Percentiles rank a stretch among this genome's conserved stretches.
phyloP scores from a whole-genome alignment of 2,888 invertebrate species.

The Campoletis raptor region DNA sequence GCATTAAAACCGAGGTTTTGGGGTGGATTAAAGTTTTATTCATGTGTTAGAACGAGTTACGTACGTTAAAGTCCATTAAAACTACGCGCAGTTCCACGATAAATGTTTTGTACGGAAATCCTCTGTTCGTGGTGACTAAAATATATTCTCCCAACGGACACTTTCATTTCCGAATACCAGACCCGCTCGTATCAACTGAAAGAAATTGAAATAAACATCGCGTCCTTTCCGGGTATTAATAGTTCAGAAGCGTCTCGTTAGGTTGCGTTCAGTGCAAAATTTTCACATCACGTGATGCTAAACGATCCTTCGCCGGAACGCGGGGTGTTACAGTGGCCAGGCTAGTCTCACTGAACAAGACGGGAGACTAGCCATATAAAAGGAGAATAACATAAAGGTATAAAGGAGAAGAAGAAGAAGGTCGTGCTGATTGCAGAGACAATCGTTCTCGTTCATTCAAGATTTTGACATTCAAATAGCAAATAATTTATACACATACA shows the following conservation, averaged over 20 bases:
- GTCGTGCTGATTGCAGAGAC: too few relatives aligned
- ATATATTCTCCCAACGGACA: slow-evolving; percentile 77
- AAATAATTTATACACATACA: too few relatives aligned
- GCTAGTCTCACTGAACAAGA: too few relatives aligned
- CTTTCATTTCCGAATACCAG: slow-evolving; percentile 77
- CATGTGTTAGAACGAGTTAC: slow-evolving; percentile 12
- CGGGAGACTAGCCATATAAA: too few relatives aligned
- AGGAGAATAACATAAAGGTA: too few relatives aligned
- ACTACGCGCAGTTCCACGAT: slow-evolving; percentile 45
- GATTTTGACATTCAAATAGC: too few relatives aligned
- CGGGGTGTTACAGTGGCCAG: too few relatives aligned
- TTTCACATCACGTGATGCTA: background rate
- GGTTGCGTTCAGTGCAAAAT: background rate
- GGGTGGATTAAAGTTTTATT: background rate
- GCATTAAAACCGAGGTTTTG: slow-evolving; percentile 21
- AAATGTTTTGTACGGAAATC: slow-evolving; percentile 47
- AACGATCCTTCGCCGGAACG: too few relatives aligned
- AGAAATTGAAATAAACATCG: slow-evolving; percentile 24
- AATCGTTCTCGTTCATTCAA: too few relatives aligned
- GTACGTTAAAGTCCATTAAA: slow-evolving; percentile 53
- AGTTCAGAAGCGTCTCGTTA: background rate
- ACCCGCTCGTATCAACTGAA: background rate
- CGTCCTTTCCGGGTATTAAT: slow-evolving; percentile 7
- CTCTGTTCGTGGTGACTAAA: slow-evolving; percentile 57
- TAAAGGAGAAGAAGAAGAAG: too few relatives aligned